phyloP scores from a whole-genome alignment of 1,140 invertebrate genomes.

The Diabrotica virgifera region DNA sequence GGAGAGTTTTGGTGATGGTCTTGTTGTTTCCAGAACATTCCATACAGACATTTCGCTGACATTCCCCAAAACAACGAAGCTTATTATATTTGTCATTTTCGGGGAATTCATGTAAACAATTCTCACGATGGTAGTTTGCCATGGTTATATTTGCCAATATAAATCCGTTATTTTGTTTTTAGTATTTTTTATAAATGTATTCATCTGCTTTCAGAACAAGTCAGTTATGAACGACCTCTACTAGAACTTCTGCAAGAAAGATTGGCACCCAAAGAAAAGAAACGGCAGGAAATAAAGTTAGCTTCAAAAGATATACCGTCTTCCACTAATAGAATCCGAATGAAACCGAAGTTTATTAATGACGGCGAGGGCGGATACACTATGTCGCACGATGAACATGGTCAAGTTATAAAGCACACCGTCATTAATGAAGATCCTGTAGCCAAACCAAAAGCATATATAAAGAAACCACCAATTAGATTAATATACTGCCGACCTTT shows the following conservation, averaged over 20 bases:
- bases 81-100: too few species aligned
- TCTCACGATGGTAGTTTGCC: too few species aligned
- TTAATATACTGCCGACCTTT: slow-evolving; percentile 55
- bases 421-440: slow-evolving; percentile 46
- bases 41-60: too few species aligned
- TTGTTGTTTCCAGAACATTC: too few species aligned
- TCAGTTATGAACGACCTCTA: slow-evolving; percentile 46
- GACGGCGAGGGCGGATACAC: slow-evolving; percentile 62
- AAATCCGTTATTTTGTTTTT: too few species aligned
- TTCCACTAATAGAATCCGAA: slow-evolving; percentile 21
- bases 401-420: slow-evolving; percentile 52
- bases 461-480: slow-evolving; percentile 46
- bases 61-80: too few species aligned
- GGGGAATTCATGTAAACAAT: too few species aligned
- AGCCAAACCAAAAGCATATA: slow-evolving; percentile 38
- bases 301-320: neutral
- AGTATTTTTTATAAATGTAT: too few species aligned
- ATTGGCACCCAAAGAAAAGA: neutral
- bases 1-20: too few species aligned
- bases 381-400: slow-evolving; percentile 58
- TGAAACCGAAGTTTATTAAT: slow-evolving; percentile 46
- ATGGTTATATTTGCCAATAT: too few species aligned
- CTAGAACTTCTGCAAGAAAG: slow-evolving; percentile 33
- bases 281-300: neutral
- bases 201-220: slow-evolving; percentile 42